Percentiles rank a stretch among this genome's conserved stretches.
These are phyloP conservation scores for Helicoverpa armigera DNA, from an alignment of 1,140 invertebrate genomes.

Conservation along the genomic window DNA sequence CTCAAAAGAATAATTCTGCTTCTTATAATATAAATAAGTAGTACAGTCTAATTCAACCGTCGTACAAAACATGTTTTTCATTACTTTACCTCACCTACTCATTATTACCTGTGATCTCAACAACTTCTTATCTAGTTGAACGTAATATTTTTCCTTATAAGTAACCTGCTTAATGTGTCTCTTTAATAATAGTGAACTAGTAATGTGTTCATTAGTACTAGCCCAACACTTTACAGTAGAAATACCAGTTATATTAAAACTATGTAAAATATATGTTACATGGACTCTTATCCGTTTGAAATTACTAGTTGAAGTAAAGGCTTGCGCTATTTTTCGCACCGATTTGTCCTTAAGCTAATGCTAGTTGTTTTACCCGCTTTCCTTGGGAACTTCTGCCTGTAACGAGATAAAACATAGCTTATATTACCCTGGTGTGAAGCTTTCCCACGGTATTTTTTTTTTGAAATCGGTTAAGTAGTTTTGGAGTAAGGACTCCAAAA, in stretches of 20 bases:
- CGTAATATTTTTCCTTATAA: neutral
- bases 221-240: neutral
- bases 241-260: neutral
- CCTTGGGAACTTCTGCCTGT: too few species aligned
- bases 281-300: too few species aligned
- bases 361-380: too few species aligned
- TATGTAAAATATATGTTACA: neutral
- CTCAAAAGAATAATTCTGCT: neutral
- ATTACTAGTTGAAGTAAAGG: too few species aligned
- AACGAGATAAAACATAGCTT: too few species aligned
- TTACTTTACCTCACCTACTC: neutral
- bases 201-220: neutral
- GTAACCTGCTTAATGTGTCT: neutral
- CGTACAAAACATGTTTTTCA: conserved; percentile 2
- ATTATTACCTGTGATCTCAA: neutral
- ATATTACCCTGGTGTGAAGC: too few species aligned
- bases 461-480: too few species aligned
- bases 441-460: too few species aligned
- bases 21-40: neutral
- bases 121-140: conserved; percentile 2
- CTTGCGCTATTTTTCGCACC: too few species aligned
- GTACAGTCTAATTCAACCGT: neutral
- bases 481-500: too few species aligned
- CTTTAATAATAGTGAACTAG: neutral
- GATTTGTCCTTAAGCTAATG: too few species aligned